These are phyloP conservation scores for Fregetta grallaria DNA, from an alignment of 2,113 vertebrate species.

Conservation along the genomic window DNA sequence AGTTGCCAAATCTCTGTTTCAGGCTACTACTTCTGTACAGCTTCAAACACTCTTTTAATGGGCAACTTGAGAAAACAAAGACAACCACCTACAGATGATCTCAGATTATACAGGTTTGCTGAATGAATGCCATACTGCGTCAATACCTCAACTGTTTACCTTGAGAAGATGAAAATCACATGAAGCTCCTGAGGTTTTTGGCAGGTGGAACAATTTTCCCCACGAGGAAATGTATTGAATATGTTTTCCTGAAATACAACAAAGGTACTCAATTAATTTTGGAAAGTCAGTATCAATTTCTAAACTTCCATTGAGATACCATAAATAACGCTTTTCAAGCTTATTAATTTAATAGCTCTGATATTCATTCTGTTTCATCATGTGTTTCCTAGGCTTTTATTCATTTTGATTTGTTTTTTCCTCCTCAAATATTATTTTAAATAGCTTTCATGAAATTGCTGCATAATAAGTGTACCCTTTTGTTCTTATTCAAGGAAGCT, in stretches of 20 bases:
- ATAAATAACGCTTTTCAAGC: constrained; percentile 39
- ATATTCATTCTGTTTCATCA: constrained; percentile 40
- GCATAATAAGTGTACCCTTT: constrained; percentile 22
- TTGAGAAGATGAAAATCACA: constrained; percentile 2
- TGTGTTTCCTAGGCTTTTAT: constrained; percentile 55
- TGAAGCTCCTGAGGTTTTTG: neutral
- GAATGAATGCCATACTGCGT: neutral
- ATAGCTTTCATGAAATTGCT: constrained; percentile 27
- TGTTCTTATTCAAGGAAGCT: constrained; percentile 27
- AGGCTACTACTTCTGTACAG: neutral
- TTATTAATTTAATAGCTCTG: constrained; percentile 61
- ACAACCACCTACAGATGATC: neutral
- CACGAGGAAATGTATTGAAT: neutral
- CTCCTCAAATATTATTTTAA: constrained; percentile 58
- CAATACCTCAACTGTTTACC: neutral
- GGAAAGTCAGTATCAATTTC: constrained; percentile 46
- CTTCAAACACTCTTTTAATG: neutral
- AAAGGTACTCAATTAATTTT: constrained; percentile 34
- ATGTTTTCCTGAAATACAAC: constrained; percentile 22
- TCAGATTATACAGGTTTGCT: neutral
- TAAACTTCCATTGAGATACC: constrained; percentile 21
- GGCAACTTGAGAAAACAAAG: neutral
- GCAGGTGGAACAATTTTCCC: neutral
- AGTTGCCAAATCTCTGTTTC: neutral
- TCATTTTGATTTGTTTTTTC: constrained; percentile 61